Conservation (phyloP, 2,113 vertebrate genomes). For the Corapipo altera region DNA sequence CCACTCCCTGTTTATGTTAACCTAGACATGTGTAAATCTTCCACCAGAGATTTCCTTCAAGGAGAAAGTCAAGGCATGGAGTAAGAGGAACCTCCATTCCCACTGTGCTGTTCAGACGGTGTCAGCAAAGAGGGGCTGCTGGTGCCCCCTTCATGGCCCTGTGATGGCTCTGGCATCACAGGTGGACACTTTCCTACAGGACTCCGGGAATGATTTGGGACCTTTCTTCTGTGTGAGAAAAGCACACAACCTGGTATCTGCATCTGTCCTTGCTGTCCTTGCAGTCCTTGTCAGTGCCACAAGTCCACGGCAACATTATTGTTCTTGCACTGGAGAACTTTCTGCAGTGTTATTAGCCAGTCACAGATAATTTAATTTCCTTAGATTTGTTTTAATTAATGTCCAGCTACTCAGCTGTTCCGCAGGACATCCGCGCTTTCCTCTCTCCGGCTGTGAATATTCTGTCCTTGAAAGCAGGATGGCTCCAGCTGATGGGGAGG, state of each 20-base stretch:
- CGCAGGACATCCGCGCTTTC: neutral
- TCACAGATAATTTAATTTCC: neutral
- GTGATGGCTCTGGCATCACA: fast-evolving
- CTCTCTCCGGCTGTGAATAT: neutral
- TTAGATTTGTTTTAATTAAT: neutral
- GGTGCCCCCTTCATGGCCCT: fast-evolving
- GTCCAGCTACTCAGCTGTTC: neutral
- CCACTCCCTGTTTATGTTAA: neutral
- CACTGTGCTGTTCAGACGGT: fast-evolving
- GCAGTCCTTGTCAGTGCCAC: neutral
- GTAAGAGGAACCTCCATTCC: neutral
- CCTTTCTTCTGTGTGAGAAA: neutral
- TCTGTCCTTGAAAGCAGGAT: neutral
- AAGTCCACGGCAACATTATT: fast-evolving
- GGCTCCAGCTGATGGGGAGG: neutral
- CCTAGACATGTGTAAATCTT: neutral
- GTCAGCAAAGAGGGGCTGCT: fast-evolving
- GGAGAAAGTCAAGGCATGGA: neutral
- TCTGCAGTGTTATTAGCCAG: neutral
- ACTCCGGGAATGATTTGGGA: fast-evolving
- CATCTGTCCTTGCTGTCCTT: neutral
- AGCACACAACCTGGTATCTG: neutral
- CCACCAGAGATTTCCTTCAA: neutral
- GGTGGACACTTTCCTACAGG: neutral
- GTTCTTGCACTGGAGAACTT: neutral